Evolutionary conservation across 2,888 invertebrate species (phyloP), one percentile per base, ranked within the genome.

Genomic region (Cerceris ruficornis): DNA sequence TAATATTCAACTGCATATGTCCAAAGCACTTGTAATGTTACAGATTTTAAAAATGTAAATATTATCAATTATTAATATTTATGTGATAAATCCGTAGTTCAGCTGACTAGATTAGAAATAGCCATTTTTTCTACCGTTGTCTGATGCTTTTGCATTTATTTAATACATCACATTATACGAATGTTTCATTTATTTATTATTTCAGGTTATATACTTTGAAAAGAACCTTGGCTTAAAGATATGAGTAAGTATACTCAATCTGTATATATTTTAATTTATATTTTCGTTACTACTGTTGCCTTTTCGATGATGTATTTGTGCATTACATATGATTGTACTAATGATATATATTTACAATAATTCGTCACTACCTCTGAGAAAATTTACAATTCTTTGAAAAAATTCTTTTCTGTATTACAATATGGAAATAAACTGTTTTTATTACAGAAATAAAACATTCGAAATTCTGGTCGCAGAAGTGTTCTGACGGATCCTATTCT

Each of bases 281-380:
- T 7, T 11, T 65, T 54, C 28, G 28, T 28, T 28, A 28, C 4
- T 28, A 4, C n/a, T 46, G 46, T 57, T 15, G 0, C 41, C 15
- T 54, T 68, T 66, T 67, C 73, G 62, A 82, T 90, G 89, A 90
- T 89, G 88, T 52, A 80, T 59, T 9, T 14, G 1, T 50, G 50
- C 0, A 28, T 46, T 43, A 57, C 68, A 72, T 75, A 88, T 89
- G 85, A 28, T 14, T 43, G 1, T 28, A 55, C 6, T 13, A 17
- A 83, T 91, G 90, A 90, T 90, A 83, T 71, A 78, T 75, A 81
- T 49, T 75, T 83, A 85, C 85, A 75, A 81, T 54, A 75, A 81
- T 88, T 91, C 91, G 91, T 91, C 91, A 91, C 91, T 91, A 91
- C 91, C 91, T 85, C 91, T 91, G 91, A 91, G 60, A 41, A 50